phyloP scores from a whole-genome alignment of 2,113 vertebrate species.

The Notechis scutatus region DNA sequence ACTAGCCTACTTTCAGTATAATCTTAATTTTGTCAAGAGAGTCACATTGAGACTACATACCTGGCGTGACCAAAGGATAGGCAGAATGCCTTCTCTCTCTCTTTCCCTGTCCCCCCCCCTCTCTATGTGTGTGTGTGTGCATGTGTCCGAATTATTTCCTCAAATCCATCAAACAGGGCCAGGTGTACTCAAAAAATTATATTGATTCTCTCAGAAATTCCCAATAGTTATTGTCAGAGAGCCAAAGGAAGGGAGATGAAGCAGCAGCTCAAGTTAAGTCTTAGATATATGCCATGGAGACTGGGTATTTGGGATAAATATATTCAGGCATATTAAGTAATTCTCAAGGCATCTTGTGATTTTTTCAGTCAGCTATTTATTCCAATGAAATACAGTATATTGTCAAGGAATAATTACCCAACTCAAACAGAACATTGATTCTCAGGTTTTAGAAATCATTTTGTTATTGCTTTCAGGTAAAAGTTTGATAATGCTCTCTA shows the following conservation, averaged over 20 bases:
- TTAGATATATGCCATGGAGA: not conserved
- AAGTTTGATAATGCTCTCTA: not conserved
- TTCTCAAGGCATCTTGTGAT: not conserved
- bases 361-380: not conserved
- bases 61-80: not conserved
- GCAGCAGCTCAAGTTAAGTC: not conserved
- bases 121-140: not conserved
- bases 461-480: not conserved
- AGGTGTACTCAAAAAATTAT: not conserved
- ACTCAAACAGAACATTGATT: not conserved
- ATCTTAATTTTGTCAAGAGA: not conserved
- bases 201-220: not conserved
- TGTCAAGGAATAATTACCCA: conserved; percentile 14
- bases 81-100: not conserved
- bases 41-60: not conserved
- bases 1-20: not conserved
- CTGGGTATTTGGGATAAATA: not conserved
- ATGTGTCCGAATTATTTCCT: not conserved
- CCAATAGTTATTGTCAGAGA: not conserved
- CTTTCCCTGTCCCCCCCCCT: accelerated
- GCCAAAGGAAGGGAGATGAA: not conserved
- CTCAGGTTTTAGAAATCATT: not conserved
- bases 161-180: not conserved
- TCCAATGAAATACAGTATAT: not conserved
- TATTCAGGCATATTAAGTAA: not conserved